Conservation (phyloP, 2,113 vertebrate genomes). For the Hemibagrus wyckioides region DNA sequence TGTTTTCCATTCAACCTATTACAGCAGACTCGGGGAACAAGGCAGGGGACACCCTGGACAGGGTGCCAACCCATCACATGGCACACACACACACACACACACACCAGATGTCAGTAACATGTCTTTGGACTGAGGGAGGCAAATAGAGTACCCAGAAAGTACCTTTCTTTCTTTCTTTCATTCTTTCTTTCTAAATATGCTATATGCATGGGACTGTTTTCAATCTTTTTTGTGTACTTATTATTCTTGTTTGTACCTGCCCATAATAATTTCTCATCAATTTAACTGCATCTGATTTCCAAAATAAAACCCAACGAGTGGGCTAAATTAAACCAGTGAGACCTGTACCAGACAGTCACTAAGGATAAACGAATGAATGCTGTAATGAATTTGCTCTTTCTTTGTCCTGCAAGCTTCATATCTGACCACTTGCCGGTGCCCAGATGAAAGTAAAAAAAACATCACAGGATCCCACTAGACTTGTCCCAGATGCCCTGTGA, state of each 20-base stretch:
- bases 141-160: too few relatives aligned
- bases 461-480: neutral
- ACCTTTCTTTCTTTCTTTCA: too few relatives aligned
- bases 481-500: neutral
- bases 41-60: too few relatives aligned
- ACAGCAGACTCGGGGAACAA: too few relatives aligned
- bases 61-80: too few relatives aligned
- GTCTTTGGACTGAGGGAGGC: too few relatives aligned
- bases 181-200: neutral
- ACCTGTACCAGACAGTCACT: neutral
- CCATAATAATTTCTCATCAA: too few relatives aligned
- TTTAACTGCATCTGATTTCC: neutral
- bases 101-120: too few relatives aligned
- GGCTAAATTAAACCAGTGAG: neutral
- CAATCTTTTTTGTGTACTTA: neutral
- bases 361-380: neutral
- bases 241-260: neutral
- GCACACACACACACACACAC: neutral
- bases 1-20: too few relatives aligned
- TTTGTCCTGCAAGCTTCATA: neutral
- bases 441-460: neutral
- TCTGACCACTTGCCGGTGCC: neutral
- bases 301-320: neutral
- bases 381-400: neutral
- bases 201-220: neutral